phyloP scores from a whole-genome alignment of 2,888 invertebrate species.

The Hypomecis punctinalis region DNA sequence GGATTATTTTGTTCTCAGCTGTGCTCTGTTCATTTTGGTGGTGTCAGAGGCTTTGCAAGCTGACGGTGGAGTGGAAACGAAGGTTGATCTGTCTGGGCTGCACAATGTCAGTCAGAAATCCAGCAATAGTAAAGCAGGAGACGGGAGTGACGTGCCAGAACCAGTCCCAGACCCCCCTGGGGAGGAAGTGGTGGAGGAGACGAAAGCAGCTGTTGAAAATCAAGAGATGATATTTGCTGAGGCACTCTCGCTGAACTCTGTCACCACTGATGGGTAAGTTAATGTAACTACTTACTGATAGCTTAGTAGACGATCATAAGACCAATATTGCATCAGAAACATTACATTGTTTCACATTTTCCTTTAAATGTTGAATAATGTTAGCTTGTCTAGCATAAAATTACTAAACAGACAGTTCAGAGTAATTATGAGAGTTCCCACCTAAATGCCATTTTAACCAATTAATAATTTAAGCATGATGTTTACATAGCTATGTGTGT shows the following conservation, averaged over 20 bases:
- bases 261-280: slow-evolving; percentile 85
- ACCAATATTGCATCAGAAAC: slow-evolving; percentile 8
- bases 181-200: slow-evolving; percentile 40
- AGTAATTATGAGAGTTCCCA: too few relatives aligned
- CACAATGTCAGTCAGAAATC: slow-evolving; percentile 75
- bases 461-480: too few relatives aligned
- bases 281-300: background rate
- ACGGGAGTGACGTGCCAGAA: slow-evolving; percentile 21
- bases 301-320: background rate
- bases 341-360: background rate
- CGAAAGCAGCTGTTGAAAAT: slow-evolving; percentile 49
- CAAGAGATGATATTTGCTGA: slow-evolving; percentile 81
- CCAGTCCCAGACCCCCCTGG: slow-evolving; percentile 22
- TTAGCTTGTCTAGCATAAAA: too few relatives aligned
- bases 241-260: slow-evolving; percentile 82
- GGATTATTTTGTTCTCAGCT: slow-evolving; percentile 68
- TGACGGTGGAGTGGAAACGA: slow-evolving; percentile 58
- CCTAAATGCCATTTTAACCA: too few relatives aligned
- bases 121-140: slow-evolving; percentile 30
- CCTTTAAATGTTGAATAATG: too few relatives aligned
- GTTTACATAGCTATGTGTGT: too few relatives aligned
- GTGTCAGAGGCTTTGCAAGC: slow-evolving; percentile 83
- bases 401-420: too few relatives aligned
- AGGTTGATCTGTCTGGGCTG: slow-evolving; percentile 74
- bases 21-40: slow-evolving; percentile 85